phyloP scores from a whole-genome alignment of 1,140 invertebrate species.

The Rhagoletis zephyria region DNA sequence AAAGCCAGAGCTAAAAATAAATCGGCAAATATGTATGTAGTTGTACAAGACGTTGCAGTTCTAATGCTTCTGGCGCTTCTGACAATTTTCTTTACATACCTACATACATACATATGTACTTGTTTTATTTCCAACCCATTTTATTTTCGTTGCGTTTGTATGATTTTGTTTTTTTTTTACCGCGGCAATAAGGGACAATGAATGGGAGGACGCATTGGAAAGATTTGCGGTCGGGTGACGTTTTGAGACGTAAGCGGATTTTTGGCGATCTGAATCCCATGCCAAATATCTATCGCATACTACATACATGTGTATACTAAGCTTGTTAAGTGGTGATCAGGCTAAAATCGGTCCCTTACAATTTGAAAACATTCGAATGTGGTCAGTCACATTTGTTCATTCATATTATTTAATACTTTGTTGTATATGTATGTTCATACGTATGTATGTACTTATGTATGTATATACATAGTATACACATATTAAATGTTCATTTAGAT shows the following conservation, averaged over 20 bases:
- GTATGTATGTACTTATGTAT: no score
- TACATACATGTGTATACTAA: neutral
- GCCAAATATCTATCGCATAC: neutral
- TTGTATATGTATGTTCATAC: neutral
- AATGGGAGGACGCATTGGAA: neutral
- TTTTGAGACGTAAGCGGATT: neutral
- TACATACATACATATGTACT: neutral
- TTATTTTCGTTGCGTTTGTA: neutral
- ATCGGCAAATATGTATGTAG: neutral
- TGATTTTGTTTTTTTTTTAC: no score
- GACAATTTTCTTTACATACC: neutral
- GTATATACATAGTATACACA: no score
- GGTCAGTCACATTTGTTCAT: neutral
- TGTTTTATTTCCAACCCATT: neutral
- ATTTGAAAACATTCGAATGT: neutral
- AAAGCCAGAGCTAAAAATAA: constrained; percentile 6
- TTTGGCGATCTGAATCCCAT: neutral
- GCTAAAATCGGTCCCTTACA: neutral
- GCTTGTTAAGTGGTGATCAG: neutral
- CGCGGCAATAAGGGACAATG: neutral
- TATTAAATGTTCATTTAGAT: no score
- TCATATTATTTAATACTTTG: neutral
- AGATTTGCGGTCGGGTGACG: neutral
- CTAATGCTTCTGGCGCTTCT: constrained; percentile 11
- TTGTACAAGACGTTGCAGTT: neutral